A percentile compares a stretch with the other conserved stretches of the same genome.
These are phyloP conservation scores for Eciton burchellii DNA, from an alignment of 1,140 invertebrate genomes.

Conservation along the genomic window DNA sequence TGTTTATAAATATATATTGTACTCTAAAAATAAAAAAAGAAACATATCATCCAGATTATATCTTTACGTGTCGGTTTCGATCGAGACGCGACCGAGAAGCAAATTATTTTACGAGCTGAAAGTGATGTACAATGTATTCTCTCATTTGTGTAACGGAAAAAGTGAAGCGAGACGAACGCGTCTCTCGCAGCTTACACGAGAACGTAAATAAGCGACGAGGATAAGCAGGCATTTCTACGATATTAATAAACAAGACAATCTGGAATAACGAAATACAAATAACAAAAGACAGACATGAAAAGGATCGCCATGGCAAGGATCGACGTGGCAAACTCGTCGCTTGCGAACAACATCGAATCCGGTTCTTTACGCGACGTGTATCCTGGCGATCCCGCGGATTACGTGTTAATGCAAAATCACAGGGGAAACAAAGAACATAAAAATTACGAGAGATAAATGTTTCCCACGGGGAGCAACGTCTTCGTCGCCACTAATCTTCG, in stretches of 20 bases:
- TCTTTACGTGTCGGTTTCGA: conserved; percentile 16
- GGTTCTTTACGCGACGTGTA: neutral
- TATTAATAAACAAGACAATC: conserved; percentile 21
- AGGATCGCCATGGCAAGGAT: neutral
- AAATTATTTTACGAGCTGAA: conserved; percentile 18
- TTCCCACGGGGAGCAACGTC: conserved; percentile 44
- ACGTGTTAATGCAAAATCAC: neutral
- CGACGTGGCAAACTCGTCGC: neutral
- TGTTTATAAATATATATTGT: neutral
- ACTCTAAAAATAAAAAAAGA: neutral
- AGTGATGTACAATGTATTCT: neutral
- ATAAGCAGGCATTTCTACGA: conserved; percentile 39
- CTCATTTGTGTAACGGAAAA: neutral
- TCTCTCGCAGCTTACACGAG: conserved; percentile 15
- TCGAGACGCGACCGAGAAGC: neutral
- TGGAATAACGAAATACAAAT: neutral
- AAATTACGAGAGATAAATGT: conserved; percentile 32
- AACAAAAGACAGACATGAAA: conserved; percentile 1
- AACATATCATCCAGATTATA: conserved; percentile 31
- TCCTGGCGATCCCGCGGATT: neutral
- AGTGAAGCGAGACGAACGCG: neutral
- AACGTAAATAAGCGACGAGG: neutral
- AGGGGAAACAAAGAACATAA: neutral
- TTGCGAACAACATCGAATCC: neutral
- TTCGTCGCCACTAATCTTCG: conserved; percentile 28